Conservation (phyloP, 2,888 invertebrate genomes). For the Diarsia brunnea region DNA sequence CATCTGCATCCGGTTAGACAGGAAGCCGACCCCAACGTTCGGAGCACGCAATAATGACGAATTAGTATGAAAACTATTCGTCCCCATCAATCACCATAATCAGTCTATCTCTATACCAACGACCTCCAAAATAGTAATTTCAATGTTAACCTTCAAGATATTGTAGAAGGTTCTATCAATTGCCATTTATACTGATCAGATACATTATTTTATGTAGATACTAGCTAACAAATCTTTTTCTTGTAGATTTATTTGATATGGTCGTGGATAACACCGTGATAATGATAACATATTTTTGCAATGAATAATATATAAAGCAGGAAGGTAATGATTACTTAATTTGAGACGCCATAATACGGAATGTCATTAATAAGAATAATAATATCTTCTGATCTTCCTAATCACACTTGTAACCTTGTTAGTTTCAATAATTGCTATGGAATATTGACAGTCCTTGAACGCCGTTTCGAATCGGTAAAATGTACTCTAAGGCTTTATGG, state of each 20-base stretch:
- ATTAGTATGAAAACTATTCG: not conserved
- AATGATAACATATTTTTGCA: constrained; percentile 44
- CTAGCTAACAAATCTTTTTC: not conserved
- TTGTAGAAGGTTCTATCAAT: constrained; percentile 5
- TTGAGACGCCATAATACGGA: not conserved
- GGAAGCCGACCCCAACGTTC: no score
- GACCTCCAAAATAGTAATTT: not conserved
- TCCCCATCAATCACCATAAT: not conserved
- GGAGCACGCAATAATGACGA: no score
- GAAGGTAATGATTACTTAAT: not conserved
- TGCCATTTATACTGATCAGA: constrained; percentile 7
- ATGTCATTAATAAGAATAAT: constrained; percentile 9
- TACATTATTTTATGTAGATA: not conserved
- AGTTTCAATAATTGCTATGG: not conserved
- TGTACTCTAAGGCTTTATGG: not conserved
- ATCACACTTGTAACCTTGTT: not conserved
- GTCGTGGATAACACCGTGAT: constrained; percentile 38
- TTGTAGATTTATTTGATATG: constrained; percentile 18
- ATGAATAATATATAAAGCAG: constrained; percentile 19
- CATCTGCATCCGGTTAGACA: no score
- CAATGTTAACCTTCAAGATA: not conserved
- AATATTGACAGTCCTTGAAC: not conserved
- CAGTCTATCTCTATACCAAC: not conserved
- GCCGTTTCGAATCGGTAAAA: not conserved
- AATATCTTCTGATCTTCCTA: not conserved